These are phyloP conservation scores for Drosophila meridionalis DNA, from an alignment of 2,888 invertebrate genomes.

Conservation along the genomic window DNA sequence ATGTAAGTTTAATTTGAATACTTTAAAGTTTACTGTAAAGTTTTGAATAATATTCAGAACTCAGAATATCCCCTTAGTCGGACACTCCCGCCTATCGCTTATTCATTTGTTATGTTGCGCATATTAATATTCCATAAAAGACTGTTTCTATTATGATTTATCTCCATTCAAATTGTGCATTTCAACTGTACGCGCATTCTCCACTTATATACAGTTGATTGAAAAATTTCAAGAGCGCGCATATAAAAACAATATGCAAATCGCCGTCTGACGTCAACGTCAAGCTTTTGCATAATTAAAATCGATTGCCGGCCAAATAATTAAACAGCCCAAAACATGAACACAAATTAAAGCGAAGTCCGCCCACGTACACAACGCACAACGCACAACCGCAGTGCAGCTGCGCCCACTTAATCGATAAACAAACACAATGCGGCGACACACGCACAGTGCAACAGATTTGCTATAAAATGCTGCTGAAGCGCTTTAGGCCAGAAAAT, in stretches of 20 bases:
- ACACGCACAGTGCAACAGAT: conserved; percentile 1
- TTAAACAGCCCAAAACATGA: conserved; percentile 25
- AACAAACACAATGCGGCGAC: conserved; percentile 25
- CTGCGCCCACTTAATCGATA: conserved; percentile 40
- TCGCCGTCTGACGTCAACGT: conserved; percentile 32
- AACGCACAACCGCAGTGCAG: background rate
- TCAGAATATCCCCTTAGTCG: background rate
- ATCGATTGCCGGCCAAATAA: conserved; percentile 27
- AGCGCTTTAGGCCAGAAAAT: background rate
- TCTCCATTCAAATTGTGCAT: background rate
- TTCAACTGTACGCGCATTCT: background rate
- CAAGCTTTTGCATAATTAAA: conserved; percentile 47
- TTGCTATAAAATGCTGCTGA: too few species aligned
- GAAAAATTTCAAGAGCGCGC: background rate
- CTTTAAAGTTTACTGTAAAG: too few species aligned
- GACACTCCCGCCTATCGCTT: background rate
- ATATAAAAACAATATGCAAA: conserved; percentile 11
- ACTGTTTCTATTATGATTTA: background rate
- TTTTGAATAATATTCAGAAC: too few species aligned
- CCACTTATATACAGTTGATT: background rate
- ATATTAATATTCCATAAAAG: background rate
- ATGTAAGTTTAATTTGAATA: too few species aligned
- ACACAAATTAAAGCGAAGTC: conserved; percentile 2
- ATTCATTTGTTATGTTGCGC: background rate
- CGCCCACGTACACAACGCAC: background rate